A percentile compares a stretch with the other conserved stretches of the same genome.
phyloP scores from a whole-genome alignment of 2,113 vertebrate species.

The Urocynchramus pylzowi region DNA sequence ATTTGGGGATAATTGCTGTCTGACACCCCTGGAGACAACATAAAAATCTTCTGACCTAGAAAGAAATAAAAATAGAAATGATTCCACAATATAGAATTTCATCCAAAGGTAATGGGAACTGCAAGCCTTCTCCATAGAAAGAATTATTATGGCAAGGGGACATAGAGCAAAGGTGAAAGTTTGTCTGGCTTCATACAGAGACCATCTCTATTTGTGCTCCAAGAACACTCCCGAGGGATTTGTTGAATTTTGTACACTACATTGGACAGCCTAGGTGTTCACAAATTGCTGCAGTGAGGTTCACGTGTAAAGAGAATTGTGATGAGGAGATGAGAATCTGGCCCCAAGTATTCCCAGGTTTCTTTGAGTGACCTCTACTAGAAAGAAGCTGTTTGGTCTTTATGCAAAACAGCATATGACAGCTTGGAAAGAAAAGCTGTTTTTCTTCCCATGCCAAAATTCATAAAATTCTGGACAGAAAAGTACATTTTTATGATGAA shows the following conservation, averaged over 20 bases:
- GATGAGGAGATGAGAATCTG: background rate
- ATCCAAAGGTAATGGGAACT: background rate
- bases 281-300: background rate
- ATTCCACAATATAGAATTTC: background rate
- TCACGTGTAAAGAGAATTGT: background rate
- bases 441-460: constrained; percentile 8
- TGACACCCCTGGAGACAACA: background rate
- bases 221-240: background rate
- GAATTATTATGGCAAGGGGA: background rate
- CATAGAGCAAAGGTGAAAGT: background rate
- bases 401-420: background rate
- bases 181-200: background rate
- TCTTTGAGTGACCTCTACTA: background rate
- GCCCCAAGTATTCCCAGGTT: background rate
- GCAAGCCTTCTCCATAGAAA: background rate
- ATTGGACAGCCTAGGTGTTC: background rate
- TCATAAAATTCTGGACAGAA: background rate
- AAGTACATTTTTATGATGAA: background rate
- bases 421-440: background rate
- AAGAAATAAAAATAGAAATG: background rate
- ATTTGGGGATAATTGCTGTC: background rate
- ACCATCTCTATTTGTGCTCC: background rate
- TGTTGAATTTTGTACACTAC: background rate
- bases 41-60: background rate
- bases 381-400: background rate